A percentile compares a stretch with the other conserved stretches of the same genome.
phyloP scores from a whole-genome alignment of 2,888 invertebrate genomes.

The Protonemura montana region DNA sequence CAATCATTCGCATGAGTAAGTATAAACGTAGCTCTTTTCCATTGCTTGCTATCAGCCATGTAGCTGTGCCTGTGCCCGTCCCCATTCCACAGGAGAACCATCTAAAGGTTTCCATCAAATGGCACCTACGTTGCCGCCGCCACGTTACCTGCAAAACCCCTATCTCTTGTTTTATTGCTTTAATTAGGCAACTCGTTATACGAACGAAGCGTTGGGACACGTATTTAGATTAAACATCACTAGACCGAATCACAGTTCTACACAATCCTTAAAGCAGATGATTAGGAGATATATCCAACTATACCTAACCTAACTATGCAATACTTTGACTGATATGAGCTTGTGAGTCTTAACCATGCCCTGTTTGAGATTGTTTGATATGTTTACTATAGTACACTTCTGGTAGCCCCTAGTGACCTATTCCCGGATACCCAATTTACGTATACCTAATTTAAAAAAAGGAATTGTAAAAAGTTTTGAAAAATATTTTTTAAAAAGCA shows the following conservation, averaged over 20 bases:
- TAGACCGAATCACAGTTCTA: not conserved
- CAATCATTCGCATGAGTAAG: not conserved
- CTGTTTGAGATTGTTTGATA: no score
- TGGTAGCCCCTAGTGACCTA: no score
- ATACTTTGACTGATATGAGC: no score
- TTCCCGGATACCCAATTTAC: no score
- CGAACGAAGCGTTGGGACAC: not conserved
- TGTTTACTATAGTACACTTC: no score
- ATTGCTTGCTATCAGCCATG: not conserved
- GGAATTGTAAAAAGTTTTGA: no score
- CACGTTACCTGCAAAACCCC: not conserved
- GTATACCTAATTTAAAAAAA: no score
- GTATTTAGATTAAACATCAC: slow-evolving; percentile 1
- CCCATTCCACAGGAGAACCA: not conserved
- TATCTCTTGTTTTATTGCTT: not conserved
- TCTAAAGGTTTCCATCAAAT: not conserved
- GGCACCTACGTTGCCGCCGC: not conserved
- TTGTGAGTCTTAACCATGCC: no score
- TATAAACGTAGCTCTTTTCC: not conserved
- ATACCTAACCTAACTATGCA: no score
- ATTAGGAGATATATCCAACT: not conserved
- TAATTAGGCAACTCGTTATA: not conserved
- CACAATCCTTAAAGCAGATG: not conserved
- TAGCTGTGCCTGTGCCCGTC: not conserved
- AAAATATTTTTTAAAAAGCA: no score